Conservation (phyloP, 2,113 vertebrate genomes). For the Chionodraco myersi region DNA sequence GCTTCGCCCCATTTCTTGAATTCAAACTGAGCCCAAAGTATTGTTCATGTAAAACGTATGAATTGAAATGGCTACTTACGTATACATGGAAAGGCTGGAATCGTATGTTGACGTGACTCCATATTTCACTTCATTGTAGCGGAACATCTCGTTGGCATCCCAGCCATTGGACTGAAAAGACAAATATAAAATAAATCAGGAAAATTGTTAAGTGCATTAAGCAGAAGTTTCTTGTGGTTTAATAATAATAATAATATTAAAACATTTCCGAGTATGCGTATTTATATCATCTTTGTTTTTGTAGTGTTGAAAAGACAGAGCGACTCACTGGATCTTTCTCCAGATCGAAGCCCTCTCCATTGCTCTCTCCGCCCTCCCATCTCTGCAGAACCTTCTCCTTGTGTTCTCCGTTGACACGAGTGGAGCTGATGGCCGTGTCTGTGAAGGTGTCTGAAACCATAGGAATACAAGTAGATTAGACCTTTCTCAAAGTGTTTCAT, state of each 20-base stretch:
- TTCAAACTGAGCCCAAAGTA: neutral
- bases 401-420: slow-evolving; percentile 91
- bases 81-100: slow-evolving; percentile 92
- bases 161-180: slow-evolving; percentile 89
- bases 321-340: slow-evolving; percentile 88
- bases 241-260: too few species aligned
- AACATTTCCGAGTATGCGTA: too few species aligned
- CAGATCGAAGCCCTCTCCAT: slow-evolving; percentile 91
- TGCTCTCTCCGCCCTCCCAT: slow-evolving; percentile 93
- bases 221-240: too few species aligned
- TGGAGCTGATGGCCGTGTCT: slow-evolving; percentile 89
- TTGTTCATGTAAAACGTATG: neutral
- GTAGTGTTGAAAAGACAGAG: neutral
- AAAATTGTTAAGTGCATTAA: too few species aligned
- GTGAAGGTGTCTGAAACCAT: slow-evolving; percentile 88
- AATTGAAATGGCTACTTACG: slow-evolving; percentile 81
- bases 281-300: neutral
- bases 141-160: slow-evolving; percentile 96
- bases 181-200: neutral
- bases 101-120: slow-evolving; percentile 94
- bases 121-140: slow-evolving; percentile 93
- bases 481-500: neutral
- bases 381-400: slow-evolving; percentile 92
- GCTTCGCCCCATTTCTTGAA: neutral
- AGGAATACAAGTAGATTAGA: neutral